Evolutionary conservation across 2,888 invertebrate genomes (phyloP), one percentile per base, ranked within the genome.

Genomic region (Pegoplata infirma): DNA sequence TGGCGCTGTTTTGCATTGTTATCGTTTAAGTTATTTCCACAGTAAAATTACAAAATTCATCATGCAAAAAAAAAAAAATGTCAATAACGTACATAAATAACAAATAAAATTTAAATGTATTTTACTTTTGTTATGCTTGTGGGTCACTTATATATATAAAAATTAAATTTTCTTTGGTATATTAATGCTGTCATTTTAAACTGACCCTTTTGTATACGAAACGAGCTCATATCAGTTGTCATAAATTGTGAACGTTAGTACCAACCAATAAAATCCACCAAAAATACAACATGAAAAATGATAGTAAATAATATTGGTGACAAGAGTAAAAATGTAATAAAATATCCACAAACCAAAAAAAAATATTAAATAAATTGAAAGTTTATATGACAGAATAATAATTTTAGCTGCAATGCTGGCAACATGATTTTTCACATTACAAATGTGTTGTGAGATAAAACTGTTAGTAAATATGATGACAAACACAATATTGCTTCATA

Each of bases 301-400:
- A 56, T 56, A 36, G 28, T 56, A n/a, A n/a, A n/a, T n/a, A 17
- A n/a, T 36, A 32, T n/a, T 56, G 56, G 17, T 56, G n/a, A 56
- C 36, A 40, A 40, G n/a, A 40, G 36, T n/a, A n/a, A 40, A 12
- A 32, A 32, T 32, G 32, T 32, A 32, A 32, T 32, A 32, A 32
- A 32, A 40, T 40, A 40, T n/a, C 1, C 12, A 12, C 6, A 53
- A 40, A 36, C 10, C 12, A 25, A 25, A 46, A 46, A 16, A 46
- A 46, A 46, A 46, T 19, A 61, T 8, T 32, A 61, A 61, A 47
- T 49, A 19, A 61, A 47, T 47, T 61, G 61, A 47, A 17, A 47
- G 19, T 47, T 47, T 47, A 47, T 47, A 61, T 61, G 61, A 61
- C 61, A 61, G 28, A 16, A 47, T 61, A 44, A 61, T 47, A 28